phyloP scores from a whole-genome alignment of 2,113 vertebrate species.

The Phycodurus eques region DNA sequence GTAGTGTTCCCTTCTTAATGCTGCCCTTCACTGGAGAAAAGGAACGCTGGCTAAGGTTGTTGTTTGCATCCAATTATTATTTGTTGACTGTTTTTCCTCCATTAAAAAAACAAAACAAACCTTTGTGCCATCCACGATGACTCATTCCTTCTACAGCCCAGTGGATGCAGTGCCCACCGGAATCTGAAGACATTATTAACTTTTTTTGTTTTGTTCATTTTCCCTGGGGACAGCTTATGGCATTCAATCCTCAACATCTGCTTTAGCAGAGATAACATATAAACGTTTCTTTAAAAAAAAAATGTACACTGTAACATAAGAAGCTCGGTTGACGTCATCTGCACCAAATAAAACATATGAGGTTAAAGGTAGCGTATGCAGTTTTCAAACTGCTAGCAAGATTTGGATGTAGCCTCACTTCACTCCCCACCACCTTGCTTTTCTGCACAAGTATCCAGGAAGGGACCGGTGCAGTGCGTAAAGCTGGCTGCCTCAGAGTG shows the following conservation, averaged over 20 bases:
- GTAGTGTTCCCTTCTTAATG: constrained; percentile 18
- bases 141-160: constrained; percentile 4
- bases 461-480: too few species aligned
- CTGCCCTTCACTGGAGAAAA: constrained; percentile 25
- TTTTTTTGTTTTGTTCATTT: constrained; percentile 7
- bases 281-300: too few species aligned
- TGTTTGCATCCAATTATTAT: constrained; percentile 30
- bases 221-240: not conserved
- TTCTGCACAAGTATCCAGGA: too few species aligned
- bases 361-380: too few species aligned
- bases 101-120: not conserved
- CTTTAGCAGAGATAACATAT: too few species aligned
- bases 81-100: constrained; percentile 24
- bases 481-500: too few species aligned
- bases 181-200: constrained; percentile 6
- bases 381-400: too few species aligned
- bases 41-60: constrained; percentile 23
- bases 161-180: constrained; percentile 2
- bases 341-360: too few species aligned
- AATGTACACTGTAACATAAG: too few species aligned
- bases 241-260: not conserved
- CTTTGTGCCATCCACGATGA: constrained; percentile 9
- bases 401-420: too few species aligned
- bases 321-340: too few species aligned
- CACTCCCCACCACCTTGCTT: too few species aligned